These are phyloP conservation scores for Xyliphius kryptos DNA, from an alignment of 2,113 vertebrate genomes.

Conservation along the genomic window DNA sequence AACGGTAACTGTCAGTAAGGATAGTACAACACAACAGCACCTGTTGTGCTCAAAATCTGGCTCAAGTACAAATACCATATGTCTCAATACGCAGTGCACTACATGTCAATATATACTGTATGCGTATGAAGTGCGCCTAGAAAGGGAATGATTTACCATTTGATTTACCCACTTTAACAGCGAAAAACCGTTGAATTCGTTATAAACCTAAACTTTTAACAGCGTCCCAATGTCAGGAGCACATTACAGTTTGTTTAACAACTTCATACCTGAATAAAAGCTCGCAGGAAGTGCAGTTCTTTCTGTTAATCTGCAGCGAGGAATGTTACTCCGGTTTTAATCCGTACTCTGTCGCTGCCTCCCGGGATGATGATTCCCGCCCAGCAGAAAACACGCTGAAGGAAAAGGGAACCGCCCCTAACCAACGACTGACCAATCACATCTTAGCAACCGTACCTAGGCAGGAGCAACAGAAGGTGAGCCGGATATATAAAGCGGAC, in stretches of 20 bases:
- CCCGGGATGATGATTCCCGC: conserved; percentile 40
- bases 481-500: neutral
- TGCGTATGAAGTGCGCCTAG: neutral
- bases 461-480: conserved; percentile 1
- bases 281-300: no score
- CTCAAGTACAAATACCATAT: neutral
- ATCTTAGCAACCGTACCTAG: conserved; percentile 10
- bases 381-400: conserved; percentile 5
- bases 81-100: neutral
- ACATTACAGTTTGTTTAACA: neutral
- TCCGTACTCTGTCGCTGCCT: conserved; percentile 3
- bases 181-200: neutral
- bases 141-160: neutral
- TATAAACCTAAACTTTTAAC: neutral
- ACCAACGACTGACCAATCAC: neutral
- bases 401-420: neutral
- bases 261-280: no score
- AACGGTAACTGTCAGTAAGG: no score
- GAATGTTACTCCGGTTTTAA: neutral
- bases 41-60: neutral
- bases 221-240: neutral
- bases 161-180: neutral
- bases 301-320: no score
- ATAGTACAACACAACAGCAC: no score
- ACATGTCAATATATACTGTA: neutral